Evolutionary conservation across 30 jellyfish, hydroid and myxozoan species (phyloP), one percentile per base, ranked within the genome.

Genomic region (Mastigias papua): DNA sequence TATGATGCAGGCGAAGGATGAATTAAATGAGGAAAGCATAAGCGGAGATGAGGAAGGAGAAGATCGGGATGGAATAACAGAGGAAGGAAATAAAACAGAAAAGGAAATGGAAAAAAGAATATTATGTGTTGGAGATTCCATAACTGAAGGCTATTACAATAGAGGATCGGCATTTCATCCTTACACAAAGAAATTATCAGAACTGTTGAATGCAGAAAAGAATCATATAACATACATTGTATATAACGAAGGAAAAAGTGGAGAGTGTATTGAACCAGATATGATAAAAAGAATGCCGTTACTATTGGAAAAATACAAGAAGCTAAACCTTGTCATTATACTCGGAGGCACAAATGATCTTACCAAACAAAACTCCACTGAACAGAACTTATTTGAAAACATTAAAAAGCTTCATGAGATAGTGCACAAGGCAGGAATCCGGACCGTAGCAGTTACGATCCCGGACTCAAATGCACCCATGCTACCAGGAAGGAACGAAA

Each of bases 311-410:
- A 80, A 81, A 72, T 80, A 90, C 74, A 65, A 67, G 60, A 88
- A 83, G 49, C 60, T 90, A 48, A 91, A 90, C 70, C 62, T 95
- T 49, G 98, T 81, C 2, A 86, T 95, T 2, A 78, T 95, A 48
- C 88, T 91, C n/a, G 99, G 99, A 15, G 99, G 99, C 0, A 95
- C 99, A 42, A 95, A 95, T 76, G 99, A 95, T 34, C 66, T 89
- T 54, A 64, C n/a, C 26, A 37, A 89, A 7, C 33, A 50, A 15
- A 34, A 61, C 34, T 80, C 90, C 82, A 64, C 26, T 1, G 70
- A 73, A 2, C 90, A 54, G 15, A 30, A 28, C 64, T 57, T 89
- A 23, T 80, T 81, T 57, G 65, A 71, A 11, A 42, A 34, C 23
- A 89, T 89, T 27, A 60, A 60, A 48, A 49, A 22, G 26, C 82